Evolutionary conservation across 2,113 vertebrate species (phyloP).

Genomic region (Apteryx mantelli): DNA sequence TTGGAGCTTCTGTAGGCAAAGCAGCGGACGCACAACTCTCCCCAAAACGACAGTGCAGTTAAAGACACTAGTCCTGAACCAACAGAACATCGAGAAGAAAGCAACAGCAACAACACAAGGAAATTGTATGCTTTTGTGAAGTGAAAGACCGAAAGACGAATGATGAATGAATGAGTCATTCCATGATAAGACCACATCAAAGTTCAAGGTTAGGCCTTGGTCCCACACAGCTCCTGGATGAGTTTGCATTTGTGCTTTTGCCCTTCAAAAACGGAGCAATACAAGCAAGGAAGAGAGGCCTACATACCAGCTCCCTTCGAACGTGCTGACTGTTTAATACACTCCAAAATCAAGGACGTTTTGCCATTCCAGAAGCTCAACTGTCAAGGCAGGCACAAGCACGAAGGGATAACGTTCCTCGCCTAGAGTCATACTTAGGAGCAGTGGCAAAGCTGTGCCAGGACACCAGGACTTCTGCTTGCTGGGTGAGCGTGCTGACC

Average conservation of each 20-base stretch:
- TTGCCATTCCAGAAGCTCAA: too few relatives aligned
- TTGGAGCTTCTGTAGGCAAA: neutral
- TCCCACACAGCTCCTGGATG: neutral
- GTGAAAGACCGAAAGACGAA: neutral
- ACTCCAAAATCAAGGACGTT: too few relatives aligned
- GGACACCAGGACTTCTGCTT: too few relatives aligned
- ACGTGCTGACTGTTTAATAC: too few relatives aligned
- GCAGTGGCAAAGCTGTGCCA: too few relatives aligned
- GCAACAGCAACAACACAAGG: neutral
- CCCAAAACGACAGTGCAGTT: neutral
- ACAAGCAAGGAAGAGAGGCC: too few relatives aligned
- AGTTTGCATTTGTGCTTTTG: neutral
- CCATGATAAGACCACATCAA: neutral
- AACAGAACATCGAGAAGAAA: neutral
- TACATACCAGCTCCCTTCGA: too few relatives aligned
- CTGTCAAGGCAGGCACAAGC: too few relatives aligned
- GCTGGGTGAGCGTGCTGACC: too few relatives aligned
- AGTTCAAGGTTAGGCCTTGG: neutral
- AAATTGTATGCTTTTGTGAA: neutral
- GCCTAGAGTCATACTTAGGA: too few relatives aligned
- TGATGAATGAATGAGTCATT: neutral
- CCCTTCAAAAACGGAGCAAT: too few relatives aligned
- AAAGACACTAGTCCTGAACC: neutral
- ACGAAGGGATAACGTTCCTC: too few relatives aligned
- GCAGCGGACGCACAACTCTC: neutral